A percentile compares a stretch with the other conserved stretches of the same genome.
Conservation (phyloP, 2,888 invertebrate species). For the Cheilosia scutellata region DNA sequence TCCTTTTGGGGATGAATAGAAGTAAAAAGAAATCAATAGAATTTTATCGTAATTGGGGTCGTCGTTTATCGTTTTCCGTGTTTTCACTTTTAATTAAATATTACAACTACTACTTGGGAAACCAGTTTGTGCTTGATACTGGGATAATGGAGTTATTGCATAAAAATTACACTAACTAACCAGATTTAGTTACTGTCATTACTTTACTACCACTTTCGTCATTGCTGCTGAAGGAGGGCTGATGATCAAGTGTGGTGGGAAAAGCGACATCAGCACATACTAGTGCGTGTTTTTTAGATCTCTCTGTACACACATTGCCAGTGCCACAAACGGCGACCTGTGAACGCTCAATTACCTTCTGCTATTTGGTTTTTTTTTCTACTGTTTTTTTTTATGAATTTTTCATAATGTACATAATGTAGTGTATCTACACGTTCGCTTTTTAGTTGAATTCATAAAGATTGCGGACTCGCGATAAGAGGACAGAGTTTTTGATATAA, state of each 20-base stretch:
- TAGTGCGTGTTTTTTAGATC: slow-evolving; percentile 32
- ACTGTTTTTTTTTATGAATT: slow-evolving; percentile 2
- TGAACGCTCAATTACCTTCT: slow-evolving; percentile 52
- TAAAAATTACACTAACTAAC: slow-evolving; percentile 25
- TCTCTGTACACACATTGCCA: not conserved
- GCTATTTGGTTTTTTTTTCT: not conserved
- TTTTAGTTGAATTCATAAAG: slow-evolving; percentile 51
- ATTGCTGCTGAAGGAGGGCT: not conserved
- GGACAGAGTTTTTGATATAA: not conserved
- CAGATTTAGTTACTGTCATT: slow-evolving; percentile 8
- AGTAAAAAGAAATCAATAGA: slow-evolving; percentile 40
- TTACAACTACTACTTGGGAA: slow-evolving; percentile 2
- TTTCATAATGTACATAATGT: not conserved
- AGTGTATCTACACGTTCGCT: slow-evolving; percentile 8
- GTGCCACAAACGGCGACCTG: slow-evolving; percentile 20
- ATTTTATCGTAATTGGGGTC: slow-evolving; percentile 5
- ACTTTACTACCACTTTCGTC: slow-evolving; percentile 33
- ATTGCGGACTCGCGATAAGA: slow-evolving; percentile 45
- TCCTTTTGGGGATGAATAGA: not conserved
- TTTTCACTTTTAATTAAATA: slow-evolving; percentile 35
- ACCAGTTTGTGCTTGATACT: not conserved
- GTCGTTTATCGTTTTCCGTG: not conserved
- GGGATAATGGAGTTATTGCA: slow-evolving; percentile 7
- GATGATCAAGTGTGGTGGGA: not conserved
- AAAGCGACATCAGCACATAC: not conserved